Conservation (phyloP, 2,888 invertebrate species). For the Chironomus tentans region DNA sequence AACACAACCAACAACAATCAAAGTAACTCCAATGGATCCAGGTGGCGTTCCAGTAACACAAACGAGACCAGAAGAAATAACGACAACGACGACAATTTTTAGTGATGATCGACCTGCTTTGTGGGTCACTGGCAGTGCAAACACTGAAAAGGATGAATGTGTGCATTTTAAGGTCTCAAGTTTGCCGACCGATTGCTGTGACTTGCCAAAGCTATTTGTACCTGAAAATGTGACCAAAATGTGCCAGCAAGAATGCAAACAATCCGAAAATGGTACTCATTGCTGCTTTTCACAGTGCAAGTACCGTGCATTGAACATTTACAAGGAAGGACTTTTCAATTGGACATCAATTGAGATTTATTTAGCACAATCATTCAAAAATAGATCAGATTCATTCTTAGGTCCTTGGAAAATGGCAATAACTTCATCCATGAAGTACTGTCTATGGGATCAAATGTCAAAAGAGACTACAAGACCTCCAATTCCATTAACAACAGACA, state of each 20-base stretch:
- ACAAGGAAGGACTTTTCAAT: neutral
- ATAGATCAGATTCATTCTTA: no score
- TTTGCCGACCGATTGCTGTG: neutral
- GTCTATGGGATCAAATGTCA: neutral
- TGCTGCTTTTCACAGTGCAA: neutral
- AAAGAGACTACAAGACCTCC: neutral
- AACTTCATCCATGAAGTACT: neutral
- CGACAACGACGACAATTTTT: neutral
- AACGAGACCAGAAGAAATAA: neutral
- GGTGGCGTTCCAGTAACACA: neutral
- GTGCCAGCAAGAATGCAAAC: neutral
- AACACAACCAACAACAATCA: neutral
- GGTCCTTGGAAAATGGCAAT: neutral
- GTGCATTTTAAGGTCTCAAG: neutral
- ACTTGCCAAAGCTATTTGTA: neutral
- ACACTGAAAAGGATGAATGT: neutral
- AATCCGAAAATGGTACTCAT: neutral
- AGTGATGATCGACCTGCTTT: neutral
- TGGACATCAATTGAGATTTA: neutral
- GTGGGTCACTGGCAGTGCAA: no score
- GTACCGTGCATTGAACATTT: neutral
- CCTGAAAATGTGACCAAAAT: neutral
- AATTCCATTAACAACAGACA: neutral
- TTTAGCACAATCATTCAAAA: neutral
- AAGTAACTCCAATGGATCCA: neutral